Evolutionary conservation across 37 sponge, comb jelly and placozoan species (phyloP), one percentile per base, ranked within the genome.

Genomic region (Geodia barretti): DNA sequence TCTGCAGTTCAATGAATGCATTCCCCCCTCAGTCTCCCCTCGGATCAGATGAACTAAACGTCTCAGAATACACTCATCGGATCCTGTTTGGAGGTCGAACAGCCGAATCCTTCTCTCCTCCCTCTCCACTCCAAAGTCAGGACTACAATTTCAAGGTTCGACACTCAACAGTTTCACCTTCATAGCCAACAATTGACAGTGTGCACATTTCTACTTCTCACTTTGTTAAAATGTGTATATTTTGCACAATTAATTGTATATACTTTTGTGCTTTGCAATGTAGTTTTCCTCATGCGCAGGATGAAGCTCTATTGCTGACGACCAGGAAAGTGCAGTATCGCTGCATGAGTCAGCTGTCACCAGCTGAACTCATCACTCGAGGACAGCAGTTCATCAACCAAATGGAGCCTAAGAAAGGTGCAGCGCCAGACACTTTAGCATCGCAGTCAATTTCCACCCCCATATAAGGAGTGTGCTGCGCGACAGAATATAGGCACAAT

Each of bases 241-340:
- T n/a, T n/a, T n/a, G n/a, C n/a, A n/a, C n/a, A n/a, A n/a, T n/a
- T n/a, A n/a, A n/a, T n/a, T n/a, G n/a, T n/a, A n/a, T n/a, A n/a
- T n/a, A n/a, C n/a, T n/a, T n/a, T n/a, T n/a, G n/a, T n/a, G n/a
- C n/a, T n/a, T n/a, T n/a, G n/a, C n/a, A n/a, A n/a, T n/a, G n/a
- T 70, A 25, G 8, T 70, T 33, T 47, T 4, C 34, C 33, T 19
- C 62, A 33, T 36, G 4, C 35, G 39, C 26, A 86, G 85, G 92
- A 91, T 61, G 65, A 77, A 21, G 79, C 87, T 23, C 72, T 86
- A 65, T 41, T 75, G 69, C 43, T 90, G 17, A 86, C 81, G 41
- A 72, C 91, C 19, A 75, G 82, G 33, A 90, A 90, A 43, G 76
- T 86, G 20, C 91, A 90, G 75, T 90, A 86, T 32, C 75, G 64